Percentiles rank a stretch among this genome's conserved stretches.
phyloP scores from a whole-genome alignment of 2,797 vertebrate genomes.

The Margarornis squamiger region DNA sequence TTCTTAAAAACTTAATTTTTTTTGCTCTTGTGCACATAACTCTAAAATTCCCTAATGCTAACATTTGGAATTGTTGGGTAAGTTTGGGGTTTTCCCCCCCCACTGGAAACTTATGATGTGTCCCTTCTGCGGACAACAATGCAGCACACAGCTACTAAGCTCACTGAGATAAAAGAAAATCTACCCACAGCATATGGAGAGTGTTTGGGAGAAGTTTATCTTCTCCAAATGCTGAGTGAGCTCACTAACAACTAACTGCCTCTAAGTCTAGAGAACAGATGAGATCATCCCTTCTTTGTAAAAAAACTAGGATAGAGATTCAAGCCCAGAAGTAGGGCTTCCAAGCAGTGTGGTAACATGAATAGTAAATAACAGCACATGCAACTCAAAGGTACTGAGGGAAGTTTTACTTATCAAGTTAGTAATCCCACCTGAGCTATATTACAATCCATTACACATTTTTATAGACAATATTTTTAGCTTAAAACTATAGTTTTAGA shows the following conservation, averaged over 20 bases:
- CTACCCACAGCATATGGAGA: neutral
- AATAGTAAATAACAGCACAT: neutral
- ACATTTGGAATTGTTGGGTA: neutral
- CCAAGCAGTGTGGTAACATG: neutral
- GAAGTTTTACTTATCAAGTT: neutral
- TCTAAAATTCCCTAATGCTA: neutral
- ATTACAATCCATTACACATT: neutral
- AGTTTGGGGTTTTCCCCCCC: neutral
- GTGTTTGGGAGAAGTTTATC: neutral
- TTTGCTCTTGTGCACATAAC: neutral
- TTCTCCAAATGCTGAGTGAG: neutral
- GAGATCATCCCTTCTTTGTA: neutral
- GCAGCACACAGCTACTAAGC: neutral
- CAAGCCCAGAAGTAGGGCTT: neutral
- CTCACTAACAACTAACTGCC: neutral
- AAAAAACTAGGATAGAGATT: neutral
- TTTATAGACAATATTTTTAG: neutral
- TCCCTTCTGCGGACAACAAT: neutral
- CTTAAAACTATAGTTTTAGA: neutral
- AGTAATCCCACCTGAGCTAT: neutral
- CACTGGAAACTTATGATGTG: neutral
- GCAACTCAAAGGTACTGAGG: neutral
- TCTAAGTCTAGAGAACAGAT: neutral
- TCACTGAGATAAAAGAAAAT: conserved; percentile 3
- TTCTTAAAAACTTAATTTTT: neutral